These are phyloP conservation scores for Drosophila prostipennis DNA, from an alignment of 2,888 invertebrate species.

Conservation along the genomic window DNA sequence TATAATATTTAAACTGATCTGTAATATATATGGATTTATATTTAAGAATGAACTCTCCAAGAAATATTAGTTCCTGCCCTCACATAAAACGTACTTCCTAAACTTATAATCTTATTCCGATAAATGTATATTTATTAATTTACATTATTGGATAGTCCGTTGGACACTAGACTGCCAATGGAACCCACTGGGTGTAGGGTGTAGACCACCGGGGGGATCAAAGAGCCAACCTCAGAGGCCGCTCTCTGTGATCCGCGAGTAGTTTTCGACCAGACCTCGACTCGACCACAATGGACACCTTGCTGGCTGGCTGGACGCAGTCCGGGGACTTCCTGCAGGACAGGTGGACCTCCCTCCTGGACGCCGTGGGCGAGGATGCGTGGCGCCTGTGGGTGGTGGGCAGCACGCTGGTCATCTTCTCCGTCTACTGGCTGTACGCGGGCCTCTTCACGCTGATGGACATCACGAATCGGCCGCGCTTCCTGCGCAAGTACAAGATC, in stretches of 20 bases:
- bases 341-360: constrained; percentile 88
- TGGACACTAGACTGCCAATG: constrained; percentile 1
- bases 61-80: no score
- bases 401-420: constrained; percentile 85
- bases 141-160: neutral
- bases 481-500: constrained; percentile 90
- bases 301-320: constrained; percentile 88
- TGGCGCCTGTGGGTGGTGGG: constrained; percentile 87
- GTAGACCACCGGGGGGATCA: neutral
- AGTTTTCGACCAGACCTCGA: constrained; percentile 15
- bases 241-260: neutral
- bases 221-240: neutral
- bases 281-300: constrained; percentile 29
- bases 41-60: no score
- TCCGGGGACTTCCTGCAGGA: constrained; percentile 90
- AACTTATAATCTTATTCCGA: no score
- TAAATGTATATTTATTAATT: no score
- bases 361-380: constrained; percentile 87
- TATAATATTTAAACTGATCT: no score
- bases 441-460: constrained; percentile 90
- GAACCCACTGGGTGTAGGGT: constrained; percentile 14
- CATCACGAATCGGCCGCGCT: constrained; percentile 88
- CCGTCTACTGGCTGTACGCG: constrained; percentile 90
- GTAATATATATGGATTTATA: no score
- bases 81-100: no score